Base-by-base conservation (phyloP, 1,140 invertebrate species). In the Drosophila nikananu region DNA sequence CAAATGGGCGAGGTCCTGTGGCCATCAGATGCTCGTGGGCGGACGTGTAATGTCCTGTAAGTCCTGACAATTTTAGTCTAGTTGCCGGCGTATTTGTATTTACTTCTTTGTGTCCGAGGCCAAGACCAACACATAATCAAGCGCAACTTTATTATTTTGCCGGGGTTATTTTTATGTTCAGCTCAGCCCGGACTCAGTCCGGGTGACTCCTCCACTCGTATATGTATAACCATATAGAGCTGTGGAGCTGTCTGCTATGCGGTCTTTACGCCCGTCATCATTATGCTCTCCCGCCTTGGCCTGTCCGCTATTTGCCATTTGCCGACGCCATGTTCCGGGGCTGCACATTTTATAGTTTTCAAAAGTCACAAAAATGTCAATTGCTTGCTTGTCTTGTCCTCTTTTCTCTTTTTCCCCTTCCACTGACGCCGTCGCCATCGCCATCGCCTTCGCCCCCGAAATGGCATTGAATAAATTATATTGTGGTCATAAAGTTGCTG, bases 301-400 rank as follows among this genome's bases (percentile, higher is more conserved):
- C 52, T 51, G 65, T 48, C 70, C 57, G 79, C 79, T 52, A 51
- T 61, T 42, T 44, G 59, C 51, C 55, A 32, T 59, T 75, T 60
- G 54, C 59, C 44, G 59, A 49, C 46, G 46, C 71, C 79, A 49
- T 73, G 61, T 75, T 72, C 68, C 46, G 59, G 59, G 62, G 78
- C 72, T 90, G 86, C 86, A 90, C 86, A 90, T 90, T 90, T 90
- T 90, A 90, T 90, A 90, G 86, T 90, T 90, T 90, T 90, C 63
- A 90, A 90, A 90, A 90, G 86, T 90, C 86, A 80, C 86, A 90
- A 90, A 90, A 90, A 91, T 89, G 86, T 90, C 86, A 82, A 90
- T 90, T 86, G 81, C 76, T 90, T 86, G 81, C 76, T 82, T 90
- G 86, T 90, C 81, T 73, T 72, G 71, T 44, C 37, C 52, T 23